Evolutionary conservation across 2,888 invertebrate genomes (phyloP), one percentile per base, ranked within the genome.

Genomic region (Aradus depressus): DNA sequence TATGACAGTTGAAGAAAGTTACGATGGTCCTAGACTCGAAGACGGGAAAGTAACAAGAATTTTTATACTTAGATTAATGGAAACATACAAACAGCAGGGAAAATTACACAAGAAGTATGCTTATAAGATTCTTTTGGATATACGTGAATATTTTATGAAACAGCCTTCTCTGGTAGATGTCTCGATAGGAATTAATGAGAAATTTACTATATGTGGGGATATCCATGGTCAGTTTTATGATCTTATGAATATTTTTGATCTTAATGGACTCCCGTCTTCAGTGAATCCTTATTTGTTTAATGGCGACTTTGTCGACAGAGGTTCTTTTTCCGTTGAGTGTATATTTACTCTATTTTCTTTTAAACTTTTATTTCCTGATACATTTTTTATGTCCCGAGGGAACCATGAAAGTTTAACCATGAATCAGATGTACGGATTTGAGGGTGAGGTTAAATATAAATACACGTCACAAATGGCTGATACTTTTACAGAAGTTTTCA

Each of bases 371-470:
- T 96, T 83, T 70, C 98, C 98, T 0, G 78, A 96, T 65, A 86
- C 95, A 68, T 97, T 98, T 71, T 97, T 80, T 70, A 88, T 98
- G 87, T 90, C 96, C 1, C 76, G 98, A 78, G 98, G 96, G n/a
- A 98, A 98, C 71, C 97, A 98, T 67, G 97, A 98, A 67, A 93
- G 93, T 61, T 78, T 84, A 39, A 92, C 88, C 54, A 98, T 98
- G 97, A 99, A 98, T 71, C 89, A 93, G 70, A 95, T 98, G 89
- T 99, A 99, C 69, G 98, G 98, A 1, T 98, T 98, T 73, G 89
- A 93, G 58, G 98, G 97, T 1, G 98, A 98, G 72, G 97, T 98
- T 1, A 89, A 90, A 63, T 81, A 89, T 4, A 98, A 98, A 71
- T 98, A 95, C 69, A 84, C 87, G 1, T 74, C 80, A 18, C 85